These are phyloP conservation scores for Biston betularia DNA, from an alignment of 2,888 invertebrate species.

Conservation along the genomic window DNA sequence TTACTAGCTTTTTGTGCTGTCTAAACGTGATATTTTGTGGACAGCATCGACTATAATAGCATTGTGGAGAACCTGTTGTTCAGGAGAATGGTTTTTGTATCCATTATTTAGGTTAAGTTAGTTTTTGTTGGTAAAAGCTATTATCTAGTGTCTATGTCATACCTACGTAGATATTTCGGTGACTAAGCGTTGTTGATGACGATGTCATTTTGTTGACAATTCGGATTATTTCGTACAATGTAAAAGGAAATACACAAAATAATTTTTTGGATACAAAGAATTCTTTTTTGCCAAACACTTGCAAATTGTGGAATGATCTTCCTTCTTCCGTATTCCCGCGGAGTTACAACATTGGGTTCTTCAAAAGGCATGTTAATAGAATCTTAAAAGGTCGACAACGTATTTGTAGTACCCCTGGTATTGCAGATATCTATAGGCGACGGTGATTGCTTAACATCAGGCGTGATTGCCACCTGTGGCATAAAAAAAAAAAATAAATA, in stretches of 20 bases:
- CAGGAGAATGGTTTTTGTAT: slow-evolving; percentile 28
- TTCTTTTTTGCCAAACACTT: not conserved
- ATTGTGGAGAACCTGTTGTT: slow-evolving; percentile 40
- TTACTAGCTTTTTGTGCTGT: slow-evolving; percentile 73
- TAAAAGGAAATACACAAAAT: not conserved
- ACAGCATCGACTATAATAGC: slow-evolving; percentile 44
- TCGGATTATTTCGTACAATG: not conserved
- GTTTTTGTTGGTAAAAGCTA: slow-evolving; percentile 16
- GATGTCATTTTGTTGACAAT: not conserved
- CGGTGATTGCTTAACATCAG: not conserved
- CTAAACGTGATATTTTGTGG: slow-evolving; percentile 53
- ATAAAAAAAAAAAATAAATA: too few species aligned
- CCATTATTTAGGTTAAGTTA: slow-evolving; percentile 28
- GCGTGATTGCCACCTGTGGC: too few species aligned
- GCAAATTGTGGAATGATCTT: too few species aligned
- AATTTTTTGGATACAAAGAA: not conserved
- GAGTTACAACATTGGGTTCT: too few species aligned
- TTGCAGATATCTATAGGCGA: too few species aligned
- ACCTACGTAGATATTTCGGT: not conserved
- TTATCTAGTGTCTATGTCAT: slow-evolving; percentile 5
- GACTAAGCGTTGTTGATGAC: not conserved
- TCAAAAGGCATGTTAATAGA: too few species aligned
- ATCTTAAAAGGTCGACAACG: too few species aligned
- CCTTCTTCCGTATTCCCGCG: too few species aligned
- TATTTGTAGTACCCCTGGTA: too few species aligned